Conservation (phyloP, 2,113 vertebrate species). For the Gobiocypris rarus region DNA sequence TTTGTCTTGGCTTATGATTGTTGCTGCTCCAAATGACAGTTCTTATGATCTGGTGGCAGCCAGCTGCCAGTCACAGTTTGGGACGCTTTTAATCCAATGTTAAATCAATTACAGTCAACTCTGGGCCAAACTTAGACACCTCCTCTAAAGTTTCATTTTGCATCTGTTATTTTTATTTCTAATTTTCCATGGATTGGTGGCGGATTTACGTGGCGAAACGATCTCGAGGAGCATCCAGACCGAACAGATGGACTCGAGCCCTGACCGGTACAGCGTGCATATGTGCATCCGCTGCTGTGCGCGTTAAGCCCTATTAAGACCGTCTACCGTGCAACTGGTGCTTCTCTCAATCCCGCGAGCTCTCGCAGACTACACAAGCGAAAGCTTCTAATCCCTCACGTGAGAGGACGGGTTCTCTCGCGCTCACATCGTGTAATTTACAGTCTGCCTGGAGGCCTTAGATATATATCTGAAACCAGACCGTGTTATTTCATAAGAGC, state of each 20-base stretch:
- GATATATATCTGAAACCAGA: conserved; percentile 8
- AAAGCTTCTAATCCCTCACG: conserved; percentile 53
- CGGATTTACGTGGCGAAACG: conserved; percentile 41
- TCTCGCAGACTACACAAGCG: conserved; percentile 52
- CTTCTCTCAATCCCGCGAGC: conserved; percentile 58
- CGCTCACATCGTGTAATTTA: conserved; percentile 51
- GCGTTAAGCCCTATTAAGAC: conserved; percentile 70
- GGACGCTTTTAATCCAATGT: conserved; percentile 57
- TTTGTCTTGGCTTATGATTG: background rate
- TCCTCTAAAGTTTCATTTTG: conserved; percentile 47
- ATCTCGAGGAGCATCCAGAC: conserved; percentile 50
- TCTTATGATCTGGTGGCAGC: conserved; percentile 34
- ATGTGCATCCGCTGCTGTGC: conserved; percentile 67
- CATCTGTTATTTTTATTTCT: conserved; percentile 57
- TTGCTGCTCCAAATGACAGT: conserved; percentile 29
- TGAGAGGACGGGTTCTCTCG: conserved; percentile 50
- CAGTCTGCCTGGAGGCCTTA: conserved; percentile 39
- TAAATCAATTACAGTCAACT: conserved; percentile 49
- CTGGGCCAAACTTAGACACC: conserved; percentile 36
- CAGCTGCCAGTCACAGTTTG: conserved; percentile 49
- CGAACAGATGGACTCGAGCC: conserved; percentile 80
- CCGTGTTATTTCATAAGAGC: conserved; percentile 35
- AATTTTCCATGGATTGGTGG: conserved; percentile 20
- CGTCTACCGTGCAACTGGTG: conserved; percentile 78
- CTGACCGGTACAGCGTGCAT: conserved; percentile 78